Evolutionary conservation across 2,888 invertebrate species (phyloP), one percentile per base, ranked within the genome.

Genomic region (Hydrotaea diabolus): DNA sequence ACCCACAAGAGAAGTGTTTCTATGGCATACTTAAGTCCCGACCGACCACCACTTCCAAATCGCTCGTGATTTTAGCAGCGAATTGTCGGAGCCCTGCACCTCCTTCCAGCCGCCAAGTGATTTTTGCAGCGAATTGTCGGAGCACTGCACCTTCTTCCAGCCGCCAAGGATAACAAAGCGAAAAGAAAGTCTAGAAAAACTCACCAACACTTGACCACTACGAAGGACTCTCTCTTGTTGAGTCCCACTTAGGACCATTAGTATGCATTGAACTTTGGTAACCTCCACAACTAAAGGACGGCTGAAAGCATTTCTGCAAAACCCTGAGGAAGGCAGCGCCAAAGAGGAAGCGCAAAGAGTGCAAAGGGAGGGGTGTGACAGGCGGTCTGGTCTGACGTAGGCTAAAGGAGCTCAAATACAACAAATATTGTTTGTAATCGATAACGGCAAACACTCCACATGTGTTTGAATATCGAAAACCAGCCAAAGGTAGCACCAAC

Each of bases 161-260:
- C 55, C 66, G 49, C 66, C 5, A 57, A 74, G 46, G 66, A 74
- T 49, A 19, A 43, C 69, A 36, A 26, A 31, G 39, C 72, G n/a
- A 46, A 15, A 21, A 39, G 39, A 66, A 66, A 13, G 66, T 19
- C 11, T 77, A 83, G 46, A 55, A 69, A 80, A 46, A 13, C 46
- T 80, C 85, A 85, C 21, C 82, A 85, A 83, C 81, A 74, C 76
- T 81, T 85, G 85, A 85, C 85, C 85, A 85, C 78, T 71, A 49
- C 23, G 80, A 83, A 79, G 83, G 83, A 83, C 73, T 75, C 66
- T 1, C 62, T 8, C 26, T 73, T 46, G 69, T 55, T 73, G 73
- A 85, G 82, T 73, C 79, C 73, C 71, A 53, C 75, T 57, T 79
- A 31, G 53, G 23, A n/a, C 64, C 64, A 66, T 82, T 80, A 85